These are phyloP conservation scores for Illadopsis cleaveri DNA, from an alignment of 2,113 vertebrate species.

Conservation along the genomic window DNA sequence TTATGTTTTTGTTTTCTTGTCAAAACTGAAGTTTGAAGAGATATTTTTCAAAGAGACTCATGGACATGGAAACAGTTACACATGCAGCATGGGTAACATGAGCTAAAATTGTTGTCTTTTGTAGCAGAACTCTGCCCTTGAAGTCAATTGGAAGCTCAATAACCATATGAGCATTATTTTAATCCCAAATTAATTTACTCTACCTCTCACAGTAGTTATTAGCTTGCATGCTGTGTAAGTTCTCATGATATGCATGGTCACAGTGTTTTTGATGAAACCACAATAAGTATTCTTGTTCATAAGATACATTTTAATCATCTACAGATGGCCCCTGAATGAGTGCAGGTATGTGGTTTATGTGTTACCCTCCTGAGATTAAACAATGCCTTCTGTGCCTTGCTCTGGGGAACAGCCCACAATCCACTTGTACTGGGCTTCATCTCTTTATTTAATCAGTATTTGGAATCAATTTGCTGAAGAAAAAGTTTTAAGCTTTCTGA, in stretches of 20 bases:
- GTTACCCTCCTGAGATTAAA: not conserved
- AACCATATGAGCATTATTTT: not conserved
- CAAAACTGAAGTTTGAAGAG: not conserved
- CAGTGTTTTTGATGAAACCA: not conserved
- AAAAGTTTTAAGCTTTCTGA: not conserved
- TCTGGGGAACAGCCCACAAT: fast-evolving
- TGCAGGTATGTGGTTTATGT: not conserved
- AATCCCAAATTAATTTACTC: not conserved
- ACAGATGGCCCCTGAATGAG: not conserved
- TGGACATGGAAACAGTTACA: not conserved
- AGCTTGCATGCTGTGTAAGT: not conserved
- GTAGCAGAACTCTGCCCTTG: not conserved
- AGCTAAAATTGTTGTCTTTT: not conserved
- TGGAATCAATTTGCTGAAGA: not conserved
- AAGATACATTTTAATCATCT: not conserved
- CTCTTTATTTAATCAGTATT: not conserved
- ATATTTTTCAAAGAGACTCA: not conserved
- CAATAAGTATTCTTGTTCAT: not conserved
- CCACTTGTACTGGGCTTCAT: not conserved
- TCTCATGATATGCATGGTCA: not conserved
- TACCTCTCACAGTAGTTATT: not conserved
- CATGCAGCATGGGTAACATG: not conserved
- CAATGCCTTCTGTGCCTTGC: not conserved
- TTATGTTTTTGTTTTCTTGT: not conserved
- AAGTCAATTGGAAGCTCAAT: not conserved